Evolutionary conservation across 2,797 vertebrate species (phyloP).

Genomic region (Austrolebias charrua): DNA sequence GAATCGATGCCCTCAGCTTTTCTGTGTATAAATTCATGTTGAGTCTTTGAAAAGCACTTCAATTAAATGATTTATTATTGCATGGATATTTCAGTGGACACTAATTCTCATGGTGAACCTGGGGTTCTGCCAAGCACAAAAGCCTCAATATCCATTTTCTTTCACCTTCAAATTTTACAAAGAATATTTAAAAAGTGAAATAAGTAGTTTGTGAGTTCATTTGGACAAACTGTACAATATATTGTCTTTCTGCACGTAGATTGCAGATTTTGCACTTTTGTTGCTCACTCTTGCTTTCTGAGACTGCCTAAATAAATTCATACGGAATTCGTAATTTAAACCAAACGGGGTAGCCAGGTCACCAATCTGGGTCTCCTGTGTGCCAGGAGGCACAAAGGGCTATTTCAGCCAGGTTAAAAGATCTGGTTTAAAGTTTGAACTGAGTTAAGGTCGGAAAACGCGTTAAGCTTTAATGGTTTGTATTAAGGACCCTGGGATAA

Average conservation of each 20-base stretch:
- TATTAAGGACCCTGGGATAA: slow-evolving; percentile 36
- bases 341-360: slow-evolving; percentile 42
- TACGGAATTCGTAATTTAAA: slow-evolving; percentile 70
- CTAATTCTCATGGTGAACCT: no score
- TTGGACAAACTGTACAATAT: background rate
- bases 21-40: background rate
- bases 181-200: background rate
- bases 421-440: slow-evolving; percentile 46
- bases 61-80: slow-evolving; percentile 2
- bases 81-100: no score
- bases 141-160: no score
- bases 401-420: slow-evolving; percentile 54
- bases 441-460: slow-evolving; percentile 51
- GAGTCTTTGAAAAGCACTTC: background rate
- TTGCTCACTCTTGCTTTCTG: slow-evolving; percentile 51
- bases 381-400: slow-evolving; percentile 26
- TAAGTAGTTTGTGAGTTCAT: background rate
- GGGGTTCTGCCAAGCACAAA: no score
- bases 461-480: slow-evolving; percentile 54
- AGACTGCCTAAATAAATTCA: slow-evolving; percentile 61
- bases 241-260: slow-evolving; percentile 1
- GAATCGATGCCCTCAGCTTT: slow-evolving; percentile 18
- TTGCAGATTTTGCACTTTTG: slow-evolving; percentile 32
- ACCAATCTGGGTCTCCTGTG: slow-evolving; percentile 13
- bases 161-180: slow-evolving; percentile 3